A percentile compares a stretch with the other conserved stretches of the same genome.
Evolutionary conservation across 2,113 vertebrate species (phyloP).

Genomic region (Antechinus flavipes): DNA sequence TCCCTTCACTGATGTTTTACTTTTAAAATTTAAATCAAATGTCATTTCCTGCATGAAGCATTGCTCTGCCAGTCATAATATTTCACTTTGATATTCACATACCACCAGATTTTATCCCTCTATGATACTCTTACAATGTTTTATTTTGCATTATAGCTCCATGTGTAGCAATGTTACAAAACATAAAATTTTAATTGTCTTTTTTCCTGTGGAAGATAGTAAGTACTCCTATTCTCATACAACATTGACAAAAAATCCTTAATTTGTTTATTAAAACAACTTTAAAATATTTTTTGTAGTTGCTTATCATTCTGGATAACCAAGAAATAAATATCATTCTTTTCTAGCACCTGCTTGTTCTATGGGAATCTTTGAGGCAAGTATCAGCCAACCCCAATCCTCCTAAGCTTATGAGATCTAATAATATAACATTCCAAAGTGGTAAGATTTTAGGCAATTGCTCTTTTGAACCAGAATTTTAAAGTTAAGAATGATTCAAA

Average conservation of each 20-base stretch:
- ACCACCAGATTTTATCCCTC: too few relatives aligned
- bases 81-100: not conserved
- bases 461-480: constrained; percentile 56
- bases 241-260: not conserved
- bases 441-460: constrained; percentile 53
- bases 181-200: too few relatives aligned
- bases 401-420: constrained; percentile 47
- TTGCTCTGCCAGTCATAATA: not conserved
- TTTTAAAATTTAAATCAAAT: not conserved
- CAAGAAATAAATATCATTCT: constrained; percentile 8
- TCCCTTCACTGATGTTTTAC: not conserved
- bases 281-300: constrained; percentile 1
- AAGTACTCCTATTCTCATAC: too few relatives aligned
- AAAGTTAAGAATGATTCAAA: constrained; percentile 67
- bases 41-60: not conserved
- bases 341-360: constrained; percentile 23
- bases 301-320: not conserved
- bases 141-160: too few relatives aligned
- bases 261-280: not conserved
- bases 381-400: not conserved
- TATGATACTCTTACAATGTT: not conserved
- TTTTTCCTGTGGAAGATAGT: too few relatives aligned
- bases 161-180: too few relatives aligned
- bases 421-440: constrained; percentile 53
- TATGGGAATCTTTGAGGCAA: constrained; percentile 40